Evolutionary conservation across 2,797 vertebrate species (phyloP).

Genomic region (Eulemur rubriventer): DNA sequence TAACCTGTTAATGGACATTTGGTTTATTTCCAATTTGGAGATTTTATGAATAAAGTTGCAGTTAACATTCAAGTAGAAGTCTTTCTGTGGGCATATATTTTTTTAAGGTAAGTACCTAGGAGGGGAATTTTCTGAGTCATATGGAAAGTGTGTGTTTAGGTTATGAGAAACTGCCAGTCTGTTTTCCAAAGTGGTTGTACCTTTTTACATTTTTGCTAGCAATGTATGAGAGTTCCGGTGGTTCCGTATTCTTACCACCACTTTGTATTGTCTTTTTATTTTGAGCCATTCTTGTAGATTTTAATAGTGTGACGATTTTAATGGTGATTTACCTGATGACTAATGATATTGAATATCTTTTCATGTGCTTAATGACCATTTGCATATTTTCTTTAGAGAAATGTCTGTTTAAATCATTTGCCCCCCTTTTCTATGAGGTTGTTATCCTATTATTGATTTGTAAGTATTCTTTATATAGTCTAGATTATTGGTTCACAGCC

Average conservation of each 20-base stretch:
- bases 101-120: background rate
- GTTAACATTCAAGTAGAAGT: background rate
- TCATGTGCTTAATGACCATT: background rate
- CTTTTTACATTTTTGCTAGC: background rate
- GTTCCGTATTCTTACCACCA: background rate
- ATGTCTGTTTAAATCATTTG: background rate
- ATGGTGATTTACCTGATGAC: background rate
- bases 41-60: background rate
- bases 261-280: background rate
- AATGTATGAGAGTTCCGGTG: background rate
- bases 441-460: background rate
- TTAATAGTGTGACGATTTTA: background rate
- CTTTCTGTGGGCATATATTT: background rate
- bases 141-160: background rate
- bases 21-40: background rate
- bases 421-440: background rate
- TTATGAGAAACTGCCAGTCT: background rate
- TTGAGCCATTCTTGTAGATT: background rate
- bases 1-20: background rate
- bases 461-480: background rate
- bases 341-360: background rate
- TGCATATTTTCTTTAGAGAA: background rate
- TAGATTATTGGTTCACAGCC: background rate
- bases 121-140: background rate
- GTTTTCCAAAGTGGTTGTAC: background rate